Conservation (phyloP, 2,797 vertebrate species). For the Columba guinea region DNA sequence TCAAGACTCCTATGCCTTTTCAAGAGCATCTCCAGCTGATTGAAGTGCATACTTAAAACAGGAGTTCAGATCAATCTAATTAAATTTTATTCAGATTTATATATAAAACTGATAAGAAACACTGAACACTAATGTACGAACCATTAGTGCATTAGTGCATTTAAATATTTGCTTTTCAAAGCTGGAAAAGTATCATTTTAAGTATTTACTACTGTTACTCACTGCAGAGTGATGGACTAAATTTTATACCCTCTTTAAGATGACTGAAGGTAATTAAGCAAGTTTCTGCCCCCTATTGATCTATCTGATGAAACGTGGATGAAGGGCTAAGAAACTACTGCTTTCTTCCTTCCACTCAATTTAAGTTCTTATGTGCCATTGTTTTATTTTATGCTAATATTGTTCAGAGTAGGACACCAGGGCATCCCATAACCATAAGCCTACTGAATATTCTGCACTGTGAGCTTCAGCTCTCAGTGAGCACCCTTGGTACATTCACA, state of each 20-base stretch:
- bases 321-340: neutral
- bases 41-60: neutral
- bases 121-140: neutral
- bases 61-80: neutral
- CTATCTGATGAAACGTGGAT: neutral
- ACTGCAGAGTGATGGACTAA: neutral
- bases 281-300: neutral
- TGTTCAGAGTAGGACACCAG: neutral
- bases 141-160: neutral
- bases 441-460: neutral
- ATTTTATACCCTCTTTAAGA: neutral
- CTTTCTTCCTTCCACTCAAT: neutral
- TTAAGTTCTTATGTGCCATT: neutral
- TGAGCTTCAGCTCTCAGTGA: neutral
- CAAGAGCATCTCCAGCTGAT: neutral
- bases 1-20: neutral
- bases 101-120: neutral
- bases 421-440: neutral
- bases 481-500: neutral
- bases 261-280: neutral
- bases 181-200: neutral
- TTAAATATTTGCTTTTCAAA: neutral
- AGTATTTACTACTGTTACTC: neutral
- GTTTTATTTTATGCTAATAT: fast-evolving
- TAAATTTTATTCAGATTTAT: neutral